Evolutionary conservation across 2,888 invertebrate genomes (phyloP), one percentile per base, ranked within the genome.

Genomic region (Myopa tessellatipennis): DNA sequence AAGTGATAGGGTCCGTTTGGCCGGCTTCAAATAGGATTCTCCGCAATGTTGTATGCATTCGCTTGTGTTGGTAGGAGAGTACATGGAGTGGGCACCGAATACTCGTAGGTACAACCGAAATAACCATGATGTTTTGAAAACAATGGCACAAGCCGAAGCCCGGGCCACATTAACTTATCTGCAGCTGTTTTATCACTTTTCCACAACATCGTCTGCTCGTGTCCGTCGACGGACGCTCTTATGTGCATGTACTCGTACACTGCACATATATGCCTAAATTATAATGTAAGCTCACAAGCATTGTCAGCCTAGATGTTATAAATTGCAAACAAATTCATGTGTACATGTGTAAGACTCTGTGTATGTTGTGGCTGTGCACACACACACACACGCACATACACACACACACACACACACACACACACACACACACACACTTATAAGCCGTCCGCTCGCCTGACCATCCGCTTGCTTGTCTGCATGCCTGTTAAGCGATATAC

Each of bases 271-370:
- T 45, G 45, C 45, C 45, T 45, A 45, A 45, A 10, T 10, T 10
- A 6, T 10, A 45, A 45, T 45, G 45, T 45, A 26, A 52, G 58
- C 75, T 68, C 75, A 60, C 58, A 65, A 74, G 63, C 65, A 74
- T 65, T 65, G 52, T 50, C 65, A 52, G 65, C 65, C 50, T 63
- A 65, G 65, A 63, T 74, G 74, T 65, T 74, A 45, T 74, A 63
- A 65, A 40, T 65, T 74, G 74, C 63, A 74, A 65, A 74, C 63
- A 63, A 74, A 74, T 65, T 74, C 52, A 74, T 12, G 50, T 65
- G 34, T 18, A 68, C 58, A 60, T 60, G 58, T 75, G 60, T n/a
- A 38, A 4, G 58, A 6, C 4, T 34, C 26, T 60, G 68, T 75
- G 75, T 55, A 10, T 67, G 38, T 75, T 75, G 45, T 68, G 58